Percentiles rank a stretch among this genome's conserved stretches.
Evolutionary conservation across 2,888 invertebrate genomes (phyloP).

Genomic region (Alentia gelatinosa): DNA sequence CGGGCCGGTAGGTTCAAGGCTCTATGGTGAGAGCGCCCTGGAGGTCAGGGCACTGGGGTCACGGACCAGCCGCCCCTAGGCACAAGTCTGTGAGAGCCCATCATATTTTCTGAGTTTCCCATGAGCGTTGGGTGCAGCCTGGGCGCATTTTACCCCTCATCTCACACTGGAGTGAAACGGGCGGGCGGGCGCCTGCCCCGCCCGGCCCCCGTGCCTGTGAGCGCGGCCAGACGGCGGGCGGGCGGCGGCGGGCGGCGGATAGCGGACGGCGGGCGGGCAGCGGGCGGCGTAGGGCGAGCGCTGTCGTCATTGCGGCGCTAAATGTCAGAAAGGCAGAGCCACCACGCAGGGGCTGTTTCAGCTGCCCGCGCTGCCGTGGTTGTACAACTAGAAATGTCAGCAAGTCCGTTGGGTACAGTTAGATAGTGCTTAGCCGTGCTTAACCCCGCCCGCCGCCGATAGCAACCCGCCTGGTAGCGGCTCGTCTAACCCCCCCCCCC

Average conservation of each 20-base stretch:
- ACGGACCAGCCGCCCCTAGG: not conserved
- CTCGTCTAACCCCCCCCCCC: not conserved
- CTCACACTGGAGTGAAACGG: constrained; percentile 10
- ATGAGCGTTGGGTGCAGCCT: not conserved
- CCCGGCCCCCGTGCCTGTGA: not conserved
- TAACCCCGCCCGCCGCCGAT: constrained; percentile 28
- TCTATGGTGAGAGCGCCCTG: not conserved
- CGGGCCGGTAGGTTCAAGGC: not conserved
- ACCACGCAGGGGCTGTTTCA: constrained; percentile 11
- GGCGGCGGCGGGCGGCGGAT: too few species aligned
- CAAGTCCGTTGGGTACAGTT: constrained; percentile 23
- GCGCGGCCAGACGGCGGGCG: not conserved
- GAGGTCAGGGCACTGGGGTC: not conserved
- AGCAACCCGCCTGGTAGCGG: constrained; percentile 14
- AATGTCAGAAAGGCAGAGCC: constrained; percentile 15
- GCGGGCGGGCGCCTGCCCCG: not conserved
- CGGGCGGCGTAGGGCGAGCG: not conserved
- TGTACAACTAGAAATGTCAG: constrained; percentile 45
- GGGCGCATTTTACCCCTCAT: constrained; percentile 30
- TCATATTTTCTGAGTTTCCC: constrained; percentile 16
- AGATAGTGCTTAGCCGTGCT: constrained; percentile 30
- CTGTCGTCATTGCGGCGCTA: constrained; percentile 2
- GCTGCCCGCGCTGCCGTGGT: constrained; percentile 15
- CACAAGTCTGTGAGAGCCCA: not conserved
- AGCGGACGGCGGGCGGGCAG: not conserved